Evolutionary conservation across 2,888 invertebrate genomes (phyloP).

Genomic region (Ophraella communa): DNA sequence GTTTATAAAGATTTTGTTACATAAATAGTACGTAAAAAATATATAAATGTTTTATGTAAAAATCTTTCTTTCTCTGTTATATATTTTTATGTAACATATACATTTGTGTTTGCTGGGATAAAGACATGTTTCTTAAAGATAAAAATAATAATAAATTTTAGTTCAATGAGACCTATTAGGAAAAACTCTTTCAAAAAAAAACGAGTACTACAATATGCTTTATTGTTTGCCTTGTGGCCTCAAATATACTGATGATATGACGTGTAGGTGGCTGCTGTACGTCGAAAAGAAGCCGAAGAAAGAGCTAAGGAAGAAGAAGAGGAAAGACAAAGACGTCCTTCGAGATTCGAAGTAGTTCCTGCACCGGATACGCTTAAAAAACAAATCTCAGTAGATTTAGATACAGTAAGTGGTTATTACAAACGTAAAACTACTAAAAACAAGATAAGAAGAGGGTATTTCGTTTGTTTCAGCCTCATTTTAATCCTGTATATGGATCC

Average conservation of each 20-base stretch:
- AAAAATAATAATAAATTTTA: no score
- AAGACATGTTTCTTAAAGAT: no score
- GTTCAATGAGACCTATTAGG: no score
- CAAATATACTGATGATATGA: not conserved
- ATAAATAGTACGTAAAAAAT: no score
- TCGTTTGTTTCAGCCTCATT: conserved; percentile 53
- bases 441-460: not conserved
- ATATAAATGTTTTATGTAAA: no score
- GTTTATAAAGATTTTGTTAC: no score
- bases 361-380: conserved; percentile 76
- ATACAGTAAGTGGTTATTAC: conserved; percentile 21
- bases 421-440: not conserved
- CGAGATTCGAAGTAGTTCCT: conserved; percentile 73
- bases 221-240: not conserved
- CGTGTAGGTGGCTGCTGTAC: conserved; percentile 59
- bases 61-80: no score
- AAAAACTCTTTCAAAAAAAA: no score
- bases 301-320: conserved; percentile 65
- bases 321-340: conserved; percentile 70
- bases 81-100: no score
- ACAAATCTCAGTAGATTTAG: conserved; percentile 53
- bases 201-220: no score
- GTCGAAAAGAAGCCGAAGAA: conserved; percentile 53
- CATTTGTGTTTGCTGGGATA: no score
- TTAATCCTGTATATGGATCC: conserved; percentile 57